Conservation (phyloP, 2,888 invertebrate genomes). For the Drosophila aldrichi region DNA sequence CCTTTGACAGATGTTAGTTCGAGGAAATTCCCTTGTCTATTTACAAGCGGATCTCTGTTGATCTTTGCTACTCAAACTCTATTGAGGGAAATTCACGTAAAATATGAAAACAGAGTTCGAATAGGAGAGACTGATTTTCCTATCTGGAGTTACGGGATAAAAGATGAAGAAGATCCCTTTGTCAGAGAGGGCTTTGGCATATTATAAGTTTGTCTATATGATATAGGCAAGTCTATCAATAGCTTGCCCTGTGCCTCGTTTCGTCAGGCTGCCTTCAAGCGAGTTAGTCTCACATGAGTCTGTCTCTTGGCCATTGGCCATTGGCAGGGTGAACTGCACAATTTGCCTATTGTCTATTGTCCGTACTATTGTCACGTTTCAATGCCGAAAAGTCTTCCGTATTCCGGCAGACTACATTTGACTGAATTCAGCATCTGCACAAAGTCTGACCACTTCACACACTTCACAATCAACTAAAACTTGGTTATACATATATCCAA, state of each 20-base stretch:
- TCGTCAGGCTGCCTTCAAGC: not conserved
- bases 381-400: constrained; percentile 3
- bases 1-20: not conserved
- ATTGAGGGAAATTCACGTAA: not conserved
- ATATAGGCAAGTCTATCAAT: not conserved
- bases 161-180: not conserved
- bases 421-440: not conserved
- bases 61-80: not conserved
- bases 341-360: not conserved
- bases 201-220: not conserved
- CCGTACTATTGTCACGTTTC: not conserved
- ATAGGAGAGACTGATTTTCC: too few relatives aligned
- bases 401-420: not conserved
- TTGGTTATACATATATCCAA: not conserved
- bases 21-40: not conserved
- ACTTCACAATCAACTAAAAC: not conserved
- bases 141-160: too few relatives aligned
- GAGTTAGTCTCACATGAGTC: not conserved
- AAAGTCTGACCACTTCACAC: not conserved
- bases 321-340: not conserved
- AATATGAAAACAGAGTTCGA: not conserved
- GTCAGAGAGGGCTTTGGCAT: not conserved
- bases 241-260: not conserved
- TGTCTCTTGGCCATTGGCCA: not conserved
- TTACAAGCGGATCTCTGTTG: not conserved